Base-by-base conservation (phyloP, 2,797 vertebrate species). In the Strix occidentalis region DNA sequence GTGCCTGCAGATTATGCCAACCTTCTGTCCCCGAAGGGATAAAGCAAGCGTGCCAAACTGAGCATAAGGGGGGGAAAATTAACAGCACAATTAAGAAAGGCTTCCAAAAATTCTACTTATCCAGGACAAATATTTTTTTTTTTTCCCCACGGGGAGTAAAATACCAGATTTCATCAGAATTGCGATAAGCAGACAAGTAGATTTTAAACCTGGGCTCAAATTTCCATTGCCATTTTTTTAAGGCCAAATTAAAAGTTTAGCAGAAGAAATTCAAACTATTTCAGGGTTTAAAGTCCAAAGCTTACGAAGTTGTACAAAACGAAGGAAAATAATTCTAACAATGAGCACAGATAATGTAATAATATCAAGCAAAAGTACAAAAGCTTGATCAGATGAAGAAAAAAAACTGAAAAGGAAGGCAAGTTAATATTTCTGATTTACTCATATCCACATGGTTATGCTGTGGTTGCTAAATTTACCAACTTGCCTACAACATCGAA, bases 341-440 rank as follows among this genome's bases (percentile, higher is more conserved):
- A 16, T 23, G 58, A 63, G 76, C 71, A 82, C 29, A 31, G 63
- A 50, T 24, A n/a, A 58, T 0, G 3, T 20, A 21, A 48, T 35
- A 16, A 14, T n/a, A 89, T 54, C 87, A 78, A 96, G 71, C 72
- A 92, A 50, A 84, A 96, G n/a, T 56, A 51, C 58, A 75, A 95
- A 87, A 95, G 90, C 87, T 93, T 95, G 76, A 71, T 91, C 84
- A 91, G 60, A 50, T 60, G 58, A 92, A 76, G 60, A 65, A 57
- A 41, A 56, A 70, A 61, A 85, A 97, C 24, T 94, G 78, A 64
- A 97, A 96, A 94, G 78, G 53, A 97, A 96, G 81, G 92, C 43
- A 90, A 97, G 93, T 77, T 77, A 87, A 39, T 81, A 48, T 17
- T 90, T 91, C 35, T 84, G 53, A 89, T 93, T 93, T 91, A 86